Evolutionary conservation across 2,113 vertebrate species (phyloP), one percentile per base, ranked within the genome.

Genomic region (Eulacestoma nigropectus): DNA sequence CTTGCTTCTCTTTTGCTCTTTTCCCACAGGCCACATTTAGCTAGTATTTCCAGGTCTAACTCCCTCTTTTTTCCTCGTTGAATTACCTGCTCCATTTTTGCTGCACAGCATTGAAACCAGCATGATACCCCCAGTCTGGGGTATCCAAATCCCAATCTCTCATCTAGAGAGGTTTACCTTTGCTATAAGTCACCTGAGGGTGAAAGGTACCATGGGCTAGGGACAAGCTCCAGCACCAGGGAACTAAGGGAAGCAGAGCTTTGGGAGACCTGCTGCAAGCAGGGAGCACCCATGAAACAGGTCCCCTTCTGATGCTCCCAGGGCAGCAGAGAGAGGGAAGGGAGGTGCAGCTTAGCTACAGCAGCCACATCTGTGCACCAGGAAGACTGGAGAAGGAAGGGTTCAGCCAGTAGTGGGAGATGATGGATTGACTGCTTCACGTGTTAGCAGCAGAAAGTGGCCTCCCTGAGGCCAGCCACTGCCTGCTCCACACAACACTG

Each of bases 401-500:
- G 39, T 1, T 1, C 79, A 67, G 72, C 13, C 26, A 21, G 0
- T 2, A 37, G 25, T 47, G 49, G 26, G 50, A 64, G 22, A 26
- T 20, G 74, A 79, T 26, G n/a, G 53, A 39, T 42, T 25, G 56
- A 15, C 35, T 74, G 72, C n/a, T 75, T 33, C 33, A 19, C 2
- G 8, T 30, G 56, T 22, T 1, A 8, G 92, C 78, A 89, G 65
- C 56, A 32, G 44, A 85, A 62, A 46, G 52, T 3, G 18, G 21
- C 55, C 20, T 59, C 63, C 64, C 49, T 29, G 68, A 52, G 44
- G 37, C 22, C 74, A 57, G 86, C 16, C 74, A 7, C 37, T 0
- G 10, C 49, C 57, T 26, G 25, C 1, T 3, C 68, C 73, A 21
- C 37, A 12, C 0, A 2, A 30, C 39, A 6, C 11, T 2, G 4